Base-by-base conservation (phyloP, 2,888 invertebrate species). In the Microdon myrmicae region DNA sequence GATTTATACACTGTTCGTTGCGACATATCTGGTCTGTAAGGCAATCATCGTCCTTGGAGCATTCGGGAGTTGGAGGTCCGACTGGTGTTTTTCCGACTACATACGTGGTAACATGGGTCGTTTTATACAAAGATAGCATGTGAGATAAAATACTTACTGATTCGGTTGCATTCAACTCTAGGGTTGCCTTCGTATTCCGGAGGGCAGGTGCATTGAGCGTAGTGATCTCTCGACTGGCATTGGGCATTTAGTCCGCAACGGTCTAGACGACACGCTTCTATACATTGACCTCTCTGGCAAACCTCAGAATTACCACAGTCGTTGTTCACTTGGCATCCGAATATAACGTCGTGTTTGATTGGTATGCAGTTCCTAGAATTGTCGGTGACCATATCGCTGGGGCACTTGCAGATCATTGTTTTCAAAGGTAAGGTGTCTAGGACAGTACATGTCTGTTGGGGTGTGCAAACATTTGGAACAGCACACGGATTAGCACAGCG, bases 371-470 rank as follows among this genome's bases (percentile, higher is more conserved):
- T 86, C 68, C 88, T 90, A 45, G 87, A 86, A 4, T 83, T 83
- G 67, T 90, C 89, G 0, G 88, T 86, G 31, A 90, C 84, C 1
- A 90, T 90, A 61, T 93, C 92, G 26, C 88, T 84, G 9, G 92
- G 90, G 79, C 94, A 95, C 72, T 90, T 86, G 74, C 94, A 94
- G 70, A 93, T 90, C 70, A 94, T 87, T 0, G 93, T 92, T 41
- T 92, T 85, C 66, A 93, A 79, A 2, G 94, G 93, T 32, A 89
- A 74, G 0, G 91, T 87, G 70, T 92, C 90, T 7, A 90, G 81
- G 0, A 92, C 90, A 55, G 86, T 83, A 76, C 94, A 94, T 54
- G 88, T 84, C 70, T 94, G 90, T 67, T 90, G 90, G 3, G 84
- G 81, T 9, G 86, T 87, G 74, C 94, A 94, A 31, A 90, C 86